A percentile compares a stretch with the other conserved stretches of the same genome.
phyloP scores from a whole-genome alignment of 2,113 vertebrate genomes.

The Gadus chalcogrammus region DNA sequence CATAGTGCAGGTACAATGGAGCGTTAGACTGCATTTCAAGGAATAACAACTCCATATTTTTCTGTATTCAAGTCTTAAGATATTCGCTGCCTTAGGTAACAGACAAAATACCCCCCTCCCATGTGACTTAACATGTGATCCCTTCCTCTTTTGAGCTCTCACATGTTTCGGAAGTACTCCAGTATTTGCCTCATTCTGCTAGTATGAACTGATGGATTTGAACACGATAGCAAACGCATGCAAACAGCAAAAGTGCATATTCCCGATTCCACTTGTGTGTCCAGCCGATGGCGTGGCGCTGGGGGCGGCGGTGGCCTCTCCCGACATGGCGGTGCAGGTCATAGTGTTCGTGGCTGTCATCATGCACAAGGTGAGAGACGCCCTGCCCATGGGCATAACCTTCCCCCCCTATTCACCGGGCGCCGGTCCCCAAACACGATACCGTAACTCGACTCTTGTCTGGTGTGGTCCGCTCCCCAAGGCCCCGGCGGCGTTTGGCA shows the following conservation, averaged over 20 bases:
- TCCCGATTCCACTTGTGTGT: not conserved
- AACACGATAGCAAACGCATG: too few relatives aligned
- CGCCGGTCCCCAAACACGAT: not conserved
- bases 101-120: not conserved
- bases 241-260: too few relatives aligned
- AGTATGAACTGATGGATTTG: too few relatives aligned
- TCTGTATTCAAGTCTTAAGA: conserved; percentile 9
- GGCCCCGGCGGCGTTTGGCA: conserved; percentile 77
- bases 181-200: too few relatives aligned
- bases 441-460: too few relatives aligned
- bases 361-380: conserved; percentile 74
- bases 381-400: not conserved
- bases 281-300: conserved; percentile 78
- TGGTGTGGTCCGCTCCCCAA: conserved; percentile 26
- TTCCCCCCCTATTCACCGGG: not conserved
- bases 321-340: conserved; percentile 73
- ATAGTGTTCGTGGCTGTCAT: conserved; percentile 79
- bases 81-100: not conserved
- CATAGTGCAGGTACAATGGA: conserved; percentile 74
- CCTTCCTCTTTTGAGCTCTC: not conserved
- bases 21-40: not conserved
- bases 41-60: too few relatives aligned
- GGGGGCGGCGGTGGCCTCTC: conserved; percentile 74
- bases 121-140: conserved; percentile 48
- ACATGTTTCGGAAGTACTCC: not conserved